A percentile compares a stretch with the other conserved stretches of the same genome.
phyloP scores from a whole-genome alignment of 2,888 invertebrate genomes.

The Caenorhabditis macrosperma region DNA sequence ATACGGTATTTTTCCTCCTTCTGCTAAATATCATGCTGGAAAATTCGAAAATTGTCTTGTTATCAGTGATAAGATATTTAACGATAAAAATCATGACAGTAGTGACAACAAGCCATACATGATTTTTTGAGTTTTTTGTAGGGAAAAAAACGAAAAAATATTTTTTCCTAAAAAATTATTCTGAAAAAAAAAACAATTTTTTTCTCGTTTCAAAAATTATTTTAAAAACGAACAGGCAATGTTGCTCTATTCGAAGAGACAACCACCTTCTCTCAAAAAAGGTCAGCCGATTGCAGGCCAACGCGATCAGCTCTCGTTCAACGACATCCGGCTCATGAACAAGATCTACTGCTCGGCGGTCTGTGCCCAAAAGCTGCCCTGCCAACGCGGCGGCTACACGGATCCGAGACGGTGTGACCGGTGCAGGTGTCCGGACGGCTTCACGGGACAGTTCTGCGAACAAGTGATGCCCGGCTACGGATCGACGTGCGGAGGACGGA shows the following conservation, averaged over 20 bases:
- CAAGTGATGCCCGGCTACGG: slow-evolving; percentile 80
- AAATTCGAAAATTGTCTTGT: no score
- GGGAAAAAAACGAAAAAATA: background rate
- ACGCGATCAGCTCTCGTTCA: slow-evolving; percentile 80
- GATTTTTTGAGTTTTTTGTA: no score
- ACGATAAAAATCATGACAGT: no score
- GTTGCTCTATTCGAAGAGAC: no score
- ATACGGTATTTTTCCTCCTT: no score
- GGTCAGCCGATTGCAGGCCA: slow-evolving; percentile 72
- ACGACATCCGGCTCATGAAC: slow-evolving; percentile 80
- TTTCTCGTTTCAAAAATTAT: no score
- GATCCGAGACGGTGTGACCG: slow-evolving; percentile 77
- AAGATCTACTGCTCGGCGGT: slow-evolving; percentile 77
- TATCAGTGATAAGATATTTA: no score
- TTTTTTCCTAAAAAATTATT: background rate
- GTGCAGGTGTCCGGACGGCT: slow-evolving; percentile 80
- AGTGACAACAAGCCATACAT: no score
- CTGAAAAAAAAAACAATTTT: no score
- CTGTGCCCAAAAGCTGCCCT: slow-evolving; percentile 75
- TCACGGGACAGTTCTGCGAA: slow-evolving; percentile 79
- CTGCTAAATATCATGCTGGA: no score
- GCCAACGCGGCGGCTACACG: slow-evolving; percentile 80
- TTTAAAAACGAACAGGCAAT: no score
- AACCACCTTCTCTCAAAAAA: no score
- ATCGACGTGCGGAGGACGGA: slow-evolving; percentile 78